Conservation (phyloP, 2,888 invertebrate species). For the Portevinia maculata region DNA sequence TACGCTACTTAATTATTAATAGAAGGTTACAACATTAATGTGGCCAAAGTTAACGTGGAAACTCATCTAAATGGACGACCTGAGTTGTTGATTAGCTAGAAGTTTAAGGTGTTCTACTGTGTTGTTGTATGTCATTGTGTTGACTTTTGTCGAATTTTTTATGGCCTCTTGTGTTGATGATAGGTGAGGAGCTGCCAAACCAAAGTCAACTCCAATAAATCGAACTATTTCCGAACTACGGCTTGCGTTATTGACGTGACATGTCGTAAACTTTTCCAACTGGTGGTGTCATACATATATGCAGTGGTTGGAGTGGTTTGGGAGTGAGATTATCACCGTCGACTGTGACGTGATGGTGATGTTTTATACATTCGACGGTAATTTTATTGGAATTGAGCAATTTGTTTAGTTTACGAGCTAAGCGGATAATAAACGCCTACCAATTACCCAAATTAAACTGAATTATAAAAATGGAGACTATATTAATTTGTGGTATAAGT, state of each 20-base stretch:
- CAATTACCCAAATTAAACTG: constrained; percentile 45
- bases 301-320: neutral
- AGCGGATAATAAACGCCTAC: constrained; percentile 36
- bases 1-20: constrained; percentile 73
- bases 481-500: no score
- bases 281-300: neutral
- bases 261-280: constrained; percentile 58
- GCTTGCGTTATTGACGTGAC: constrained; percentile 63
- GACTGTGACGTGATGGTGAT: constrained; percentile 25
- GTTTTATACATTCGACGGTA: constrained; percentile 48
- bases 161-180: constrained; percentile 2
- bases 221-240: constrained; percentile 61
- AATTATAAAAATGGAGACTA: neutral
- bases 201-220: constrained; percentile 56
- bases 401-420: constrained; percentile 60
- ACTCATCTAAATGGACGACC: constrained; percentile 46
- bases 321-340: neutral
- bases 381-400: constrained; percentile 53
- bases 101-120: constrained; percentile 42
- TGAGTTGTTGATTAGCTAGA: constrained; percentile 68
- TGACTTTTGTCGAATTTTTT: constrained; percentile 36
- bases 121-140: constrained; percentile 20
- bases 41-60: constrained; percentile 69
- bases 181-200: constrained; percentile 36
- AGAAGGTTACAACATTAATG: constrained; percentile 72